These are phyloP conservation scores for Iselma pallidipennis DNA, from an alignment of 2,888 invertebrate genomes.

Conservation along the genomic window DNA sequence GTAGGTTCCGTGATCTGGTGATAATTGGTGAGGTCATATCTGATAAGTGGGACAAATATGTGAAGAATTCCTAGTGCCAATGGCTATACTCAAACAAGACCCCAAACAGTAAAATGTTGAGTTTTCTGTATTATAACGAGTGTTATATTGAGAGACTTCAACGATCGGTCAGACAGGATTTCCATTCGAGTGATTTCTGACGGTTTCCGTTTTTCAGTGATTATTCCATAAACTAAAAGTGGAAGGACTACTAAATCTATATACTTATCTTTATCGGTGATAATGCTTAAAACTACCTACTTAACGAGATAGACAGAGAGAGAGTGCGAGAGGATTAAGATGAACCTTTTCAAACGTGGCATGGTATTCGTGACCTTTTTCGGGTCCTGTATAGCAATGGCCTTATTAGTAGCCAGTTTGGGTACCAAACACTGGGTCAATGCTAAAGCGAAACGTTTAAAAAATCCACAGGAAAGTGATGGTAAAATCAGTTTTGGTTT, in stretches of 20 bases:
- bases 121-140: background rate
- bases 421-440: conserved; percentile 85
- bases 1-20: background rate
- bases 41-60: conserved; percentile 18
- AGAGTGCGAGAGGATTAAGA: no score
- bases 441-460: conserved; percentile 70
- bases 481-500: conserved; percentile 84
- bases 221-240: no score
- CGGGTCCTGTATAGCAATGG: conserved; percentile 75
- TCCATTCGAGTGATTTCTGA: conserved; percentile 14
- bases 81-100: background rate
- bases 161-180: conserved; percentile 23
- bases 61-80: conserved; percentile 9
- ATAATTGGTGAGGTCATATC: background rate
- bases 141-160: conserved; percentile 15
- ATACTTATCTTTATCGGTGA: background rate
- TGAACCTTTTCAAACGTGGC: conserved; percentile 74
- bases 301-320: no score
- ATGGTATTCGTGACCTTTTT: conserved; percentile 84
- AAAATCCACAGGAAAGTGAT: conserved; percentile 69
- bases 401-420: conserved; percentile 77
- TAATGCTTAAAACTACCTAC: background rate
- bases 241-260: no score
- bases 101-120: background rate
- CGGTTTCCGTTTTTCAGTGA: background rate